Conservation (phyloP, 2,888 invertebrate species). For the Hemicrepidius hirtus region DNA sequence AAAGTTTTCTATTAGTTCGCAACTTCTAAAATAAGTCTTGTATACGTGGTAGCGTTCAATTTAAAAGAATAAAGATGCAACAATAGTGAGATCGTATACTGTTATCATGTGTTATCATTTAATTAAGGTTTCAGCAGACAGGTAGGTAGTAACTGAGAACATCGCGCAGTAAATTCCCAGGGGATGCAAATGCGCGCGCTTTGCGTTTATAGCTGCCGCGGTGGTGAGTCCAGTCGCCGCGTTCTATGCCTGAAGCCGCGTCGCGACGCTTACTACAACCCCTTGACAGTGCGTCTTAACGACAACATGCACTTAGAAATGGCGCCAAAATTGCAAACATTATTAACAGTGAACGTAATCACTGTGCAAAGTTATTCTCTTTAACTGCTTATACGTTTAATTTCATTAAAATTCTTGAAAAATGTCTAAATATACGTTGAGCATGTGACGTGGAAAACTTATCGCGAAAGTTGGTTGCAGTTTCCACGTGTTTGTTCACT, state of each 20-base stretch:
- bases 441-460: slow-evolving; percentile 29
- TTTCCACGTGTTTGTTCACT: slow-evolving; percentile 38
- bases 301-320: slow-evolving; percentile 29
- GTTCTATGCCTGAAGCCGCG: slow-evolving; percentile 59
- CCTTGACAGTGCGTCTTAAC: slow-evolving; percentile 48
- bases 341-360: neutral
- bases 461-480: slow-evolving; percentile 13
- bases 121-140: slow-evolving; percentile 63
- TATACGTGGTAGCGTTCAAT: neutral
- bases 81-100: slow-evolving; percentile 43
- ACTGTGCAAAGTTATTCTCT: neutral
- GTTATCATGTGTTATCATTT: slow-evolving; percentile 61
- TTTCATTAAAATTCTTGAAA: neutral
- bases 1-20: too few relatives aligned
- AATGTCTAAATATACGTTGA: neutral
- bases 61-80: slow-evolving; percentile 26
- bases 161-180: slow-evolving; percentile 63
- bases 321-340: slow-evolving; percentile 39
- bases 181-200: slow-evolving; percentile 67
- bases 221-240: slow-evolving; percentile 59
- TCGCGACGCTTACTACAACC: slow-evolving; percentile 57
- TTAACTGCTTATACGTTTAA: neutral
- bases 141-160: slow-evolving; percentile 63
- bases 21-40: neutral
- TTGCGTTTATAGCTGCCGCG: slow-evolving; percentile 62